Conservation (phyloP, 2,113 vertebrate genomes). For the Petrocephalus zakoni region DNA sequence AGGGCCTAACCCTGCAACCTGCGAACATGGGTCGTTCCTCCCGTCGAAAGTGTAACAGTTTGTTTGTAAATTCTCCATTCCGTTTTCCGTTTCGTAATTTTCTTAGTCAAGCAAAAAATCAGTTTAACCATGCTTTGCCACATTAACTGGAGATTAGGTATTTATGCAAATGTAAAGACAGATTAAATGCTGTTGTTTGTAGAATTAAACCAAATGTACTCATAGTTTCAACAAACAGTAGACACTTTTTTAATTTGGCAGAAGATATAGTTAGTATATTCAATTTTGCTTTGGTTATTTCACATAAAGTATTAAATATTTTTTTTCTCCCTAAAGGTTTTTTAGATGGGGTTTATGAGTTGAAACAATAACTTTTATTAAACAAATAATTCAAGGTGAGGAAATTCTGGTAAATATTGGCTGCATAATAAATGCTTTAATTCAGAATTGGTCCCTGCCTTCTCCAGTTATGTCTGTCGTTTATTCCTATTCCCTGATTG, state of each 20-base stretch:
- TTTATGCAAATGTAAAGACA: background rate
- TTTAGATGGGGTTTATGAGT: background rate
- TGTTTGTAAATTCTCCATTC: background rate
- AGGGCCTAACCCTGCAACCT: too few relatives aligned
- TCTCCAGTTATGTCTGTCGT: background rate
- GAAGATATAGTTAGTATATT: background rate
- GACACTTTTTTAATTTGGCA: background rate
- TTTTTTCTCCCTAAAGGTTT: background rate
- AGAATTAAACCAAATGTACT: background rate
- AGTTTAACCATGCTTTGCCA: background rate
- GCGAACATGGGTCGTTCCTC: too few relatives aligned
- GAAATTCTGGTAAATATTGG: background rate
- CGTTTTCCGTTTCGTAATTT: background rate
- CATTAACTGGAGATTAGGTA: background rate
- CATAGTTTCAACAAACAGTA: background rate
- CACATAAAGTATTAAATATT: background rate
- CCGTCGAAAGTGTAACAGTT: too few relatives aligned
- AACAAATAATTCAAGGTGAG: background rate
- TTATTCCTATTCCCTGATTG: background rate
- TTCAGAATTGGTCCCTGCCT: background rate
- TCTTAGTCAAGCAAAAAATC: background rate
- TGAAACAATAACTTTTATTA: too few relatives aligned
- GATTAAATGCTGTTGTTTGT: background rate
- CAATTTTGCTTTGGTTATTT: background rate
- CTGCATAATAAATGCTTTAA: background rate